Evolutionary conservation across 2,888 invertebrate genomes (phyloP).

Genomic region (Cataglyphis altisquamis): DNA sequence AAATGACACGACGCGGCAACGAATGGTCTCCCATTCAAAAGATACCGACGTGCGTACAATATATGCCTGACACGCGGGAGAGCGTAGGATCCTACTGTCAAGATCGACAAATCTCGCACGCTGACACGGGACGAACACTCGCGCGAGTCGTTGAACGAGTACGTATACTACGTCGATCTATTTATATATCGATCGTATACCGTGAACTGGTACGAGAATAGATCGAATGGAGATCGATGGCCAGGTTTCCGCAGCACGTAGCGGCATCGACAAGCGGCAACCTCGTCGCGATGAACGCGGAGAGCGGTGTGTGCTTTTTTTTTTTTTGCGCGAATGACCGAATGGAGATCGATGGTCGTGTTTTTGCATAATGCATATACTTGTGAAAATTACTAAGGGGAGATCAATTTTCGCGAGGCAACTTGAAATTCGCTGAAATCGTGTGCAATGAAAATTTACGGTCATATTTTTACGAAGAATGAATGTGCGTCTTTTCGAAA

Average conservation of each 20-base stretch:
- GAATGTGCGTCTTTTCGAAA: background rate
- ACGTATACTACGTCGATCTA: slow-evolving; percentile 61
- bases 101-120: slow-evolving; percentile 73
- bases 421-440: background rate
- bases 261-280: slow-evolving; percentile 24
- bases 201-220: slow-evolving; percentile 64
- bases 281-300: slow-evolving; percentile 11
- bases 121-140: slow-evolving; percentile 71
- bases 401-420: slow-evolving; percentile 4
- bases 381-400: background rate
- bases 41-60: background rate
- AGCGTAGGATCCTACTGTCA: slow-evolving; percentile 64
- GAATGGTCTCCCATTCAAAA: background rate
- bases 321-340: background rate
- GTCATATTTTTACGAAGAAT: background rate
- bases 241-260: slow-evolving; percentile 50
- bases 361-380: slow-evolving; percentile 51
- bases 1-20: slow-evolving; percentile 35
- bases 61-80: slow-evolving; percentile 1
- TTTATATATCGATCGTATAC: slow-evolving; percentile 65
- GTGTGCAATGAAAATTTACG: background rate
- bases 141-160: slow-evolving; percentile 69
- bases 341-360: slow-evolving; percentile 54
- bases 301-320: background rate
- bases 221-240: slow-evolving; percentile 74